Evolutionary conservation across 2,797 vertebrate genomes (phyloP).

Genomic region (Lacerta bilineata): DNA sequence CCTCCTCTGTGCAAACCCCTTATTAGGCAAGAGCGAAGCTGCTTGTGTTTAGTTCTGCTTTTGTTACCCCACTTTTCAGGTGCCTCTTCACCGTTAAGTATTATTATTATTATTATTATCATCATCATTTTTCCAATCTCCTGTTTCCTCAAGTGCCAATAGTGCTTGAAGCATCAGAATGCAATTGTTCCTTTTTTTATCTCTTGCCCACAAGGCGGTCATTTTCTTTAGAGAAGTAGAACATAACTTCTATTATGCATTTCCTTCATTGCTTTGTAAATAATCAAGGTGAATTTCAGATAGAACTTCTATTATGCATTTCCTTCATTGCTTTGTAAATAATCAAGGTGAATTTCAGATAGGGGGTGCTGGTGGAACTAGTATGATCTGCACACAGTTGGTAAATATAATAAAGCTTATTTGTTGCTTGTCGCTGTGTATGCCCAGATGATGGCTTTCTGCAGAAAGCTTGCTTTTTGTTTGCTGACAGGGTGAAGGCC

Average conservation of each 20-base stretch:
- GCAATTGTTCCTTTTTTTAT: not conserved
- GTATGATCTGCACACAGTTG: not conserved
- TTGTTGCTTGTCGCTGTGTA: not conserved
- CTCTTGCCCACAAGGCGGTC: not conserved
- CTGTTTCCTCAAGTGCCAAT: conserved; percentile 16
- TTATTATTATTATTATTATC: conserved; percentile 11
- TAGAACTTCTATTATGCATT: not conserved
- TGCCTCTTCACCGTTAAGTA: conserved; percentile 58
- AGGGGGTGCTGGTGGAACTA: too few relatives aligned
- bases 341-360: not conserved
- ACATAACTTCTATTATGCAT: not conserved
- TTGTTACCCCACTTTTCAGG: conserved; percentile 59
- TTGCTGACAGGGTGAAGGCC: not conserved
- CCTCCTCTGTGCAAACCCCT: conserved; percentile 17
- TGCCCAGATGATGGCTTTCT: not conserved
- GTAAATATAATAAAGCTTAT: not conserved
- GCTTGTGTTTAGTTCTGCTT: conserved; percentile 42
- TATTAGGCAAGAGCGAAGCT: conserved; percentile 30
- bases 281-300: not conserved
- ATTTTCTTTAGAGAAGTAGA: conserved; percentile 13
- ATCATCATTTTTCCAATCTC: not conserved
- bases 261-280: not conserved
- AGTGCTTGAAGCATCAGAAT: not conserved
- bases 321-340: not conserved
- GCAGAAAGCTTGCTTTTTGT: not conserved